Evolutionary conservation across 2,888 invertebrate species (phyloP).

Genomic region (Odontothrips loti): DNA sequence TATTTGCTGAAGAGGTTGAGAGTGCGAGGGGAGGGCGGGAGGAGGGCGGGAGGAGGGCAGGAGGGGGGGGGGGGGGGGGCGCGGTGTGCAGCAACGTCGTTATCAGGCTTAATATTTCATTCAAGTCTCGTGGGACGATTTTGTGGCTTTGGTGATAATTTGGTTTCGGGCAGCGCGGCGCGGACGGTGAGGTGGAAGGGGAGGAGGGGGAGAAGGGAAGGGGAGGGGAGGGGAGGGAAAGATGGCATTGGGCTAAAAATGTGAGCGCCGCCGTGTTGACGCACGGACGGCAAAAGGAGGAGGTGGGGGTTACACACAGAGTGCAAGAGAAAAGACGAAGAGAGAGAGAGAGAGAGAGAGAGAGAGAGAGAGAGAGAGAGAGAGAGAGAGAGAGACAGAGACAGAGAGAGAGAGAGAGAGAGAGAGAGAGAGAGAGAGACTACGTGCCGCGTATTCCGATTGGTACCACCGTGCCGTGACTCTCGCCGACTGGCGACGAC

Average conservation of each 20-base stretch:
- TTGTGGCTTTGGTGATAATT: constrained; percentile 8
- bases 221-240: background rate
- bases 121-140: constrained; percentile 9
- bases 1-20: too few relatives aligned
- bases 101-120: constrained; percentile 13
- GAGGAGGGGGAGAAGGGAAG: background rate
- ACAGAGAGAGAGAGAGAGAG: background rate
- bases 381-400: background rate
- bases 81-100: background rate
- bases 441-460: constrained; percentile 19
- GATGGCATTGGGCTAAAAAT: background rate
- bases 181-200: background rate
- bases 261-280: constrained; percentile 2
- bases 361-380: background rate
- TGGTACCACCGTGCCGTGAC: background rate
- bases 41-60: too few relatives aligned
- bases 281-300: background rate
- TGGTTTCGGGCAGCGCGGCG: background rate
- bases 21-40: too few relatives aligned
- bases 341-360: background rate
- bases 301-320: background rate
- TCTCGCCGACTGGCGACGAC: background rate
- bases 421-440: background rate
- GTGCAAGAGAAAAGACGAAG: background rate
- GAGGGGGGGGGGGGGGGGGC: too few relatives aligned